A percentile compares a stretch with the other conserved stretches of the same genome.
phyloP scores from a whole-genome alignment of 2,113 vertebrate species.

The Mustela nigripes region DNA sequence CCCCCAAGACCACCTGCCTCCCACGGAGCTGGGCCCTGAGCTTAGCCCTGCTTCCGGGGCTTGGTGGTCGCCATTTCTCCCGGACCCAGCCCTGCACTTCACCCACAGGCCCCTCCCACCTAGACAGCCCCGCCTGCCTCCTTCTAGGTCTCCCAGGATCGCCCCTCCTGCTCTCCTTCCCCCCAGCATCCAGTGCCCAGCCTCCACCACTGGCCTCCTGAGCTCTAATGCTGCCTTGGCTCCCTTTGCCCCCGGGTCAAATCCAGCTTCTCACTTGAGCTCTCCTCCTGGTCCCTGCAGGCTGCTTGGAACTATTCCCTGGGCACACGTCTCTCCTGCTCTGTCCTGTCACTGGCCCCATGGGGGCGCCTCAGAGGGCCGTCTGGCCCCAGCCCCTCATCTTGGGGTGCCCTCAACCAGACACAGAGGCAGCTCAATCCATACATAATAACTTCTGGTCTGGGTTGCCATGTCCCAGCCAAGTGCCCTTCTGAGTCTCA shows the following conservation, averaged over 20 bases:
- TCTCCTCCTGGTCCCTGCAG: neutral
- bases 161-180: neutral
- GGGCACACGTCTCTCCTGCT: neutral
- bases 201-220: neutral
- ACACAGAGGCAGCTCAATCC: neutral
- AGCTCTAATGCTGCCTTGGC: neutral
- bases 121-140: neutral
- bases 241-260: neutral
- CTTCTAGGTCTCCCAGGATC: neutral
- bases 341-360: neutral
- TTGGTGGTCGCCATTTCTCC: neutral
- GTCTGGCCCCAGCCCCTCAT: neutral
- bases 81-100: no score
- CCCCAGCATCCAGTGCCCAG: neutral
- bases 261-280: neutral
- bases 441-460: neutral
- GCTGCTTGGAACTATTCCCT: neutral
- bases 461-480: rapidly evolving
- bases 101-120: neutral
- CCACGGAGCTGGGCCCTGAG: neutral
- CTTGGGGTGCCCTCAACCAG: neutral
- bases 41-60: neutral
- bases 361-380: neutral
- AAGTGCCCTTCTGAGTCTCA: neutral
- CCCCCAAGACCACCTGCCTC: neutral